These are phyloP conservation scores for Pristionchus entomophagus DNA, from an alignment of 2,888 invertebrate genomes.

Conservation along the genomic window DNA sequence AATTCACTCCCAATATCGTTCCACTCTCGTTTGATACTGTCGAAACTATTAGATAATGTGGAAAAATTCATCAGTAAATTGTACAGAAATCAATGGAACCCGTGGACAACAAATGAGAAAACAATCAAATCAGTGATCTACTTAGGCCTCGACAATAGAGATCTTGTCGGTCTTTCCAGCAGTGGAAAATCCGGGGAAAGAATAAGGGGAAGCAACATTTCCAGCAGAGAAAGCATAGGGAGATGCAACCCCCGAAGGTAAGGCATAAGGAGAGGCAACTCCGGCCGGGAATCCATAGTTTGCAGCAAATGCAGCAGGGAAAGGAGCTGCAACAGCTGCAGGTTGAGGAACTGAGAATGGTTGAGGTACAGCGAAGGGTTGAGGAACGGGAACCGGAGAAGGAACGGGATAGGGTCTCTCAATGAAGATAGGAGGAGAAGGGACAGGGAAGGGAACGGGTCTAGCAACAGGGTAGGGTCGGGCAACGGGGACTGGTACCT, in stretches of 20 bases:
- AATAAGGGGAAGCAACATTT: neutral
- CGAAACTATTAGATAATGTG: neutral
- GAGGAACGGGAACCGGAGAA: constrained; percentile 29
- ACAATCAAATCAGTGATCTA: neutral
- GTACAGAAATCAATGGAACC: neutral
- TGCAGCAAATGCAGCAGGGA: constrained; percentile 42
- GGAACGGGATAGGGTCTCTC: constrained; percentile 39
- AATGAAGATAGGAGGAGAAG: constrained; percentile 33
- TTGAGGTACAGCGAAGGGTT: constrained; percentile 35
- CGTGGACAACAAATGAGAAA: neutral
- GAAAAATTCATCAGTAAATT: neutral
- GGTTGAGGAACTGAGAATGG: constrained; percentile 21
- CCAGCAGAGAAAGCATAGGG: neutral
- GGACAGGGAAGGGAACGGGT: constrained; percentile 21
- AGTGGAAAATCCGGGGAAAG: neutral
- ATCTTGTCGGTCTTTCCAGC: constrained; percentile 37
- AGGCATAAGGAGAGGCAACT: neutral
- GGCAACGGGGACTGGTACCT: constrained; percentile 6
- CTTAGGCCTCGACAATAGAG: constrained; percentile 24
- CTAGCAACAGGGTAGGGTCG: constrained; percentile 16
- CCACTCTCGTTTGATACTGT: neutral
- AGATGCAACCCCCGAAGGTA: neutral
- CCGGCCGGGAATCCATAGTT: constrained; percentile 21
- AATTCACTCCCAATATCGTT: neutral
- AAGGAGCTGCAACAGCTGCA: constrained; percentile 24